phyloP scores from a whole-genome alignment of 2,113 vertebrate species.

The Cyanoramphus novaezelandiae region DNA sequence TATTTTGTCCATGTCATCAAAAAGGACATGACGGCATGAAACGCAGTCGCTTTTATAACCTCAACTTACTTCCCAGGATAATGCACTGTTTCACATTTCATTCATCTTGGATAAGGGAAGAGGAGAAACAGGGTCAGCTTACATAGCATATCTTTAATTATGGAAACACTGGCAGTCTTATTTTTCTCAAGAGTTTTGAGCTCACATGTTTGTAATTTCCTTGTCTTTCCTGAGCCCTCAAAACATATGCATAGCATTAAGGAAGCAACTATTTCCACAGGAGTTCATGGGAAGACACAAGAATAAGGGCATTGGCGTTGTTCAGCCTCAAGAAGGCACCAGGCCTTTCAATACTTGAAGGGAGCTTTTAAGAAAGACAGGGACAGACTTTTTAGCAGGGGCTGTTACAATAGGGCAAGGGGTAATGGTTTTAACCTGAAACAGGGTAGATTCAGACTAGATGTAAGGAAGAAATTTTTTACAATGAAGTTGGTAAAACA shows the following conservation, averaged over 20 bases:
- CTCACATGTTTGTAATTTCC: slow-evolving; percentile 31
- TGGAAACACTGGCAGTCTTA: neutral
- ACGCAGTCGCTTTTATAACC: neutral
- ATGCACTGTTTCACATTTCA: neutral
- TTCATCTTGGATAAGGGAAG: neutral
- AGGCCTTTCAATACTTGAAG: neutral
- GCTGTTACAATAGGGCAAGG: rapidly evolving
- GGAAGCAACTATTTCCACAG: neutral
- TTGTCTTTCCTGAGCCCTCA: neutral
- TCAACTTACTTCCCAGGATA: neutral
- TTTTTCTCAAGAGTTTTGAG: neutral
- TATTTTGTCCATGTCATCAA: neutral
- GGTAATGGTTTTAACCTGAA: neutral
- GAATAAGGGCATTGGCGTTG: neutral
- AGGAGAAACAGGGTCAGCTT: neutral
- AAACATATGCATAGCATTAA: neutral
- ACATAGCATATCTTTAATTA: neutral
- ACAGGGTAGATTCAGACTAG: neutral
- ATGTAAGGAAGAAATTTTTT: neutral
- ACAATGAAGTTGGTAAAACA: neutral
- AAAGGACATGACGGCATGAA: neutral
- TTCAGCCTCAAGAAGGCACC: neutral
- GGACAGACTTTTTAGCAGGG: neutral
- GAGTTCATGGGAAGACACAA: neutral
- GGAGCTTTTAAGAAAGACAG: neutral